Percentiles rank a stretch among this genome's conserved stretches.
Evolutionary conservation across 2,888 invertebrate species (phyloP).

Genomic region (Sminthurides aquaticus): DNA sequence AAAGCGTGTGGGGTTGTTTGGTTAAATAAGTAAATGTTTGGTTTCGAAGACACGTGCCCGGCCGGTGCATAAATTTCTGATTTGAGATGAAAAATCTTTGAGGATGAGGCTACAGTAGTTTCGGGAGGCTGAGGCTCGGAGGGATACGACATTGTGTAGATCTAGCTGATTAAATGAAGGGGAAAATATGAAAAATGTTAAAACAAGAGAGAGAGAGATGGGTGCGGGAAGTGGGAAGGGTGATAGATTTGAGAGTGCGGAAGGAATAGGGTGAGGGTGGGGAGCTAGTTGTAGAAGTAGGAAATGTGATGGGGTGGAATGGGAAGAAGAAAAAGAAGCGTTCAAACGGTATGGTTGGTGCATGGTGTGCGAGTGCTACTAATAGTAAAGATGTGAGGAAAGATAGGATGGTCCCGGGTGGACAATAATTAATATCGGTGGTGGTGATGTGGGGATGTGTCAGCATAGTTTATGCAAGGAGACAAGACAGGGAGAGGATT

Average conservation of each 20-base stretch:
- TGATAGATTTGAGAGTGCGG: neutral
- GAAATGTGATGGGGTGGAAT: too few species aligned
- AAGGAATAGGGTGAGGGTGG: neutral
- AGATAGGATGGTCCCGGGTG: slow-evolving; percentile 41
- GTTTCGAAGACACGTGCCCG: too few species aligned
- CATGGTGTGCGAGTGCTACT: neutral
- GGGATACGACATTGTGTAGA: too few species aligned
- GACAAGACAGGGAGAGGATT: slow-evolving; percentile 33
- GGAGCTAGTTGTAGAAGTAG: too few species aligned
- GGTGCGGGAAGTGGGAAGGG: neutral
- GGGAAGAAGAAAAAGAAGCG: neutral
- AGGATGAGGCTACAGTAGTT: too few species aligned
- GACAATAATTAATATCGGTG: slow-evolving; percentile 43
- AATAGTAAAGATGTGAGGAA: slow-evolving; percentile 31
- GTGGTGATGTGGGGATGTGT: slow-evolving; percentile 41
- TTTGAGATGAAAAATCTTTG: too few species aligned
- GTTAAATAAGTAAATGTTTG: too few species aligned
- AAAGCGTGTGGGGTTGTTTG: too few species aligned
- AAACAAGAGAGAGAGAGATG: neutral
- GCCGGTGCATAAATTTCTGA: too few species aligned
- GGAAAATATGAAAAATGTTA: neutral
- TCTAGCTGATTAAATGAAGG: too few species aligned
- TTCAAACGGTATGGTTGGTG: neutral
- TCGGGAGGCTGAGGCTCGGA: too few species aligned
- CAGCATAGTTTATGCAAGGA: slow-evolving; percentile 35